Evolutionary conservation across 2,113 vertebrate species (phyloP).

Genomic region (Cathartes aura): DNA sequence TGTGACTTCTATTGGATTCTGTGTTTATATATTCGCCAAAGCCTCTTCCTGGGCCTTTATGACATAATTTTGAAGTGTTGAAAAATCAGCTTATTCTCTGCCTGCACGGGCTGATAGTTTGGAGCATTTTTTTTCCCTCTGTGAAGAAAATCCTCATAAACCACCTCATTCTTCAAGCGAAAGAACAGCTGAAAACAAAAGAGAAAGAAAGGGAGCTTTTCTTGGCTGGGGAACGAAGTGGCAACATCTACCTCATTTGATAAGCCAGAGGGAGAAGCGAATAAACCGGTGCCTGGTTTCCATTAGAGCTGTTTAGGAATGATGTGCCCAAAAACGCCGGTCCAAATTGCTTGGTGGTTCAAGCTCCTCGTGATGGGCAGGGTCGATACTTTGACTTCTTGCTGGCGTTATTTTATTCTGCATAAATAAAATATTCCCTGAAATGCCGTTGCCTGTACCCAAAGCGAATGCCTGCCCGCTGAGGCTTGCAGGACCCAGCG

Average conservation of each 20-base stretch:
- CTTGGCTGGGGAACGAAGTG: neutral
- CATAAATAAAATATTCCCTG: neutral
- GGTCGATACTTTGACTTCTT: fast-evolving
- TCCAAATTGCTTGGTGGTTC: neutral
- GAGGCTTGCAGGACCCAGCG: neutral
- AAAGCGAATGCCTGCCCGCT: fast-evolving
- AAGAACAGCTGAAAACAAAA: neutral
- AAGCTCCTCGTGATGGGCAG: fast-evolving
- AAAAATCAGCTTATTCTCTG: slow-evolving; percentile 19
- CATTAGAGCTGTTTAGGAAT: neutral
- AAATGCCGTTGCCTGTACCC: too few species aligned
- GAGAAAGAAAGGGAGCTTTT: neutral
- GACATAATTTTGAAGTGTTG: slow-evolving; percentile 29
- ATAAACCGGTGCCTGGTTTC: neutral
- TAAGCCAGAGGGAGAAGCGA: neutral
- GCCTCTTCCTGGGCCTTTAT: neutral
- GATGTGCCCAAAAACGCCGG: fast-evolving
- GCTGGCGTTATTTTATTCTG: fast-evolving
- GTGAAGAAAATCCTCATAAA: neutral
- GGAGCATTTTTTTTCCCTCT: neutral
- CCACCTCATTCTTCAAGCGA: neutral
- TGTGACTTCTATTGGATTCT: neutral
- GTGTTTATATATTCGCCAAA: neutral
- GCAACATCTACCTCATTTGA: neutral
- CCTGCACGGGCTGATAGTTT: neutral